A percentile compares a stretch with the other conserved stretches of the same genome.
Evolutionary conservation across 2,888 invertebrate species (phyloP).

Genomic region (Dastarcus helophoroides): DNA sequence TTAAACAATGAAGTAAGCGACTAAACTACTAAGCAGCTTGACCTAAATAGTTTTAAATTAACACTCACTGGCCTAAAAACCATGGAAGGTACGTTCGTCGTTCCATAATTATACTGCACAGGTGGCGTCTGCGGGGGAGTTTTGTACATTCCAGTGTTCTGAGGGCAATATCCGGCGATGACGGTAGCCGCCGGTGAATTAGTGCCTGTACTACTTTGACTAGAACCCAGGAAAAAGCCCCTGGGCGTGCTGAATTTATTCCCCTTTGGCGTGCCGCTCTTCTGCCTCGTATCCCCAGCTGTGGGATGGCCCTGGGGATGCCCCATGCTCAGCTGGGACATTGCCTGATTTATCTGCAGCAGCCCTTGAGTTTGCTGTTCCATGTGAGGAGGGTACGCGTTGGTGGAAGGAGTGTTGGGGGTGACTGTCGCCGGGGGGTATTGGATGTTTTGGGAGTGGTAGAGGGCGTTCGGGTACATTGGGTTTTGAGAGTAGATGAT

Average conservation of each 20-base stretch:
- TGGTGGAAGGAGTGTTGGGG: constrained; percentile 24
- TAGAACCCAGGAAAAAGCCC: constrained; percentile 25
- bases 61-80: constrained; percentile 31
- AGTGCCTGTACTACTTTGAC: constrained; percentile 34
- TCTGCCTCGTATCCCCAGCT: constrained; percentile 14
- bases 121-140: constrained; percentile 35
- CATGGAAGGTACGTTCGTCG: constrained; percentile 25
- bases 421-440: constrained; percentile 26
- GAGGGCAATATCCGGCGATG: constrained; percentile 29
- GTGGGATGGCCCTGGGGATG: constrained; percentile 9
- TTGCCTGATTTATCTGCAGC: constrained; percentile 22
- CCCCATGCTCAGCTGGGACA: constrained; percentile 22
- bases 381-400: constrained; percentile 14
- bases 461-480: constrained; percentile 12
- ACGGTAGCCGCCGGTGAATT: constrained; percentile 35
- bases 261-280: constrained; percentile 18
- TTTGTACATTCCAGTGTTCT: constrained; percentile 22
- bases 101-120: constrained; percentile 23
- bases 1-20: constrained; percentile 5
- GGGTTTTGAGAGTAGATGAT: constrained; percentile 27
- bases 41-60: not conserved
- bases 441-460: constrained; percentile 9
- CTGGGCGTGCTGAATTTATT: constrained; percentile 19
- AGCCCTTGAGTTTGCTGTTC: too few relatives aligned
- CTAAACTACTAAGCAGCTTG: not conserved